Percentiles rank a stretch among this genome's conserved stretches.
These are phyloP conservation scores for Rhynchonycteris naso DNA, from an alignment of 2,797 vertebrate genomes.

Conservation along the genomic window DNA sequence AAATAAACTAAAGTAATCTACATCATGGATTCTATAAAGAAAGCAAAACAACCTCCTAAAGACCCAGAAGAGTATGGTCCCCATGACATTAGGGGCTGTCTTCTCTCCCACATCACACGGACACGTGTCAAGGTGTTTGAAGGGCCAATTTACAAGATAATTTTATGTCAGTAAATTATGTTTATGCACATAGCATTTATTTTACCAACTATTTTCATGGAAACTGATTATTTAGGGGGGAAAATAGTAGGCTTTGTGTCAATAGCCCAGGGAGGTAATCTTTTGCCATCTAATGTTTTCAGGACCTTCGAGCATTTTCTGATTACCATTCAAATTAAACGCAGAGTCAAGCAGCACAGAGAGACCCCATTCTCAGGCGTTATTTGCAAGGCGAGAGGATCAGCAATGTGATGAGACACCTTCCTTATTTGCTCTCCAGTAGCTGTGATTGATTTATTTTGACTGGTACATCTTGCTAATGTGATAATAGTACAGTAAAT, in stretches of 20 bases:
- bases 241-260: background rate
- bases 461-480: constrained; percentile 54
- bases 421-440: constrained; percentile 51
- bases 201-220: background rate
- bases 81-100: background rate
- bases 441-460: constrained; percentile 56
- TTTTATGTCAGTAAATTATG: constrained; percentile 49
- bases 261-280: background rate
- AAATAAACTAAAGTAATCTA: background rate
- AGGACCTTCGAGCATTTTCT: constrained; percentile 43
- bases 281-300: background rate
- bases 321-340: constrained; percentile 53
- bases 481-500: constrained; percentile 57
- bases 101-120: background rate
- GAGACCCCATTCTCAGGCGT: constrained; percentile 29
- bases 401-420: background rate
- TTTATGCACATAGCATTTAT: background rate
- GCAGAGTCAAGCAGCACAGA: constrained; percentile 22
- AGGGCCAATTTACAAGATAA: constrained; percentile 15
- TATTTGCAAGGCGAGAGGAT: constrained; percentile 10
- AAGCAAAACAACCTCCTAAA: constrained; percentile 11
- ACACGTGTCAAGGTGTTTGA: background rate
- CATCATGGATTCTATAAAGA: background rate
- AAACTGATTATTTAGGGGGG: constrained; percentile 36
- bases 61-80: background rate